phyloP scores from a whole-genome alignment of 2,113 vertebrate genomes.

The Cepphus grylle region DNA sequence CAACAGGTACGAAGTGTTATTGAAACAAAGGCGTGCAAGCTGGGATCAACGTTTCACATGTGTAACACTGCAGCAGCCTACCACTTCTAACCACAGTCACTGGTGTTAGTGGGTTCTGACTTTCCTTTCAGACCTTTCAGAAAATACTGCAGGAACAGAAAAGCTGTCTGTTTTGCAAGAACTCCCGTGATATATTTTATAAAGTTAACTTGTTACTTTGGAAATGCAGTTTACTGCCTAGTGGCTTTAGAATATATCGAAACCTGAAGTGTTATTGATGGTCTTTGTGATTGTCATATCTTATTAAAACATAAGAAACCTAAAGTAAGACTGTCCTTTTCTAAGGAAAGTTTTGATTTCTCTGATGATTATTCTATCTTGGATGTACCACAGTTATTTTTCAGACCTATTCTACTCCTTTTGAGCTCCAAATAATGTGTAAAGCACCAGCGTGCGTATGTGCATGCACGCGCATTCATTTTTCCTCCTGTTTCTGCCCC shows the following conservation, averaged over 20 bases:
- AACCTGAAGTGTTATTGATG: not conserved
- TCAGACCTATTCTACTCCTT: not conserved
- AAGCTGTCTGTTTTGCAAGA: not conserved
- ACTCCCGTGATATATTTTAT: not conserved
- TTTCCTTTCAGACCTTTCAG: not conserved
- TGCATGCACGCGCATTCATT: not conserved
- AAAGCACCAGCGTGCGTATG: rapidly evolving
- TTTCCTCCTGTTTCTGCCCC: not conserved
- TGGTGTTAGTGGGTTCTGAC: not conserved
- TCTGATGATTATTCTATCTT: rapidly evolving
- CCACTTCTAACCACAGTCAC: not conserved
- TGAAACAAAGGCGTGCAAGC: not conserved
- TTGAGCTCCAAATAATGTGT: not conserved
- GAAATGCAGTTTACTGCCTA: not conserved
- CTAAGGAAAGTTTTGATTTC: not conserved
- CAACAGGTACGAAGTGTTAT: not conserved
- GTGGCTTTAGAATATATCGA: not conserved
- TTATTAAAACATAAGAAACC: not conserved
- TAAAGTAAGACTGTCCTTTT: not conserved
- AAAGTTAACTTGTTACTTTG: not conserved
- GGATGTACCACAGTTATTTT: not conserved
- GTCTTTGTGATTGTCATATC: not conserved
- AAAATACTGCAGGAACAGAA: not conserved
- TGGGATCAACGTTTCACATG: not conserved
- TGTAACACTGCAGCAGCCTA: not conserved